These are phyloP conservation scores for Salticus scenicus DNA, from an alignment of 2,888 invertebrate species.

Conservation along the genomic window DNA sequence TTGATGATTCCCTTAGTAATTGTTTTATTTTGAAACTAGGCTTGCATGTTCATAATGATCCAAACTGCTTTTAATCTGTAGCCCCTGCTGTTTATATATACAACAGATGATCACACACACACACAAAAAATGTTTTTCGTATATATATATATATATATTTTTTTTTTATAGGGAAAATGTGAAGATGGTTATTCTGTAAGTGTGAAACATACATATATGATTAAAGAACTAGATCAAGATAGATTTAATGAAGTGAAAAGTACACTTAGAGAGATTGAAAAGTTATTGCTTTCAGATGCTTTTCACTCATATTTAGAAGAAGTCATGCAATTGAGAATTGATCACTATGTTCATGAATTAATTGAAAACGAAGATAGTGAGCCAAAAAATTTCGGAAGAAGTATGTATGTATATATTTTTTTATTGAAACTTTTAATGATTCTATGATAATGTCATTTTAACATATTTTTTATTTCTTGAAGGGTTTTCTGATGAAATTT, in stretches of 20 bases:
- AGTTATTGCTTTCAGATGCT: constrained; percentile 14
- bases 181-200: constrained; percentile 33
- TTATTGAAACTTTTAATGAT: neutral
- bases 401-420: neutral
- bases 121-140: no score
- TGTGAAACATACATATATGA: constrained; percentile 9
- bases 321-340: constrained; percentile 30
- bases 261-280: constrained; percentile 17
- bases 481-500: neutral
- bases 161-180: constrained; percentile 36
- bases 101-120: no score
- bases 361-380: neutral
- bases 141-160: no score
- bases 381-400: neutral
- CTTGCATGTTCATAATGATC: no score
- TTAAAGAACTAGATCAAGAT: constrained; percentile 37
- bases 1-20: no score
- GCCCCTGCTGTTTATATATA: no score
- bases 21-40: no score
- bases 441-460: neutral
- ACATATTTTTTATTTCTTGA: neutral
- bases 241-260: constrained; percentile 28
- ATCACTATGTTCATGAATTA: constrained; percentile 21
- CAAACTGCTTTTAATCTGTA: no score
- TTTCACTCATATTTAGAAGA: constrained; percentile 40